Percentiles rank a stretch among this genome's conserved stretches.
phyloP scores from a whole-genome alignment of 1,140 invertebrate species.

The Agrypnia vestita region DNA sequence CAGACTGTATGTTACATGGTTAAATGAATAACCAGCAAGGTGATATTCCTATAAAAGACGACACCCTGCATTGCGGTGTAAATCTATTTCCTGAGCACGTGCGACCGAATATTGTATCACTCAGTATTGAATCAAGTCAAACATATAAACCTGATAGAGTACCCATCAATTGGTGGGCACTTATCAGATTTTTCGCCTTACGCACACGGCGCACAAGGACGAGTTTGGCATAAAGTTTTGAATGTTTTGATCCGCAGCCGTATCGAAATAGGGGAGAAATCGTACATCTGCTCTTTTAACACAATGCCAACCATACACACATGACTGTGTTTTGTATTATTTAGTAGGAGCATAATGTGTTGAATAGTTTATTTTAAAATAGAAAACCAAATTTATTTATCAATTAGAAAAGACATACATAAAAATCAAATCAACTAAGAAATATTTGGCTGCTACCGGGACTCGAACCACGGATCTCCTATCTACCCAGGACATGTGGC shows the following conservation, averaged over 20 bases:
- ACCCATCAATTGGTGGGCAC: not conserved
- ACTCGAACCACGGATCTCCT: too few species aligned
- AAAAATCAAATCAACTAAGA: too few species aligned
- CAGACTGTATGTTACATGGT: not conserved
- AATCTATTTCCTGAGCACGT: slow-evolving; percentile 55
- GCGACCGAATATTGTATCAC: slow-evolving; percentile 40
- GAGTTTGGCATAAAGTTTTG: not conserved
- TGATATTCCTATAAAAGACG: slow-evolving; percentile 4
- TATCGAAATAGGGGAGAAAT: slow-evolving; percentile 43
- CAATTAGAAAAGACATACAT: too few species aligned
- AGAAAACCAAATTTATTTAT: too few species aligned
- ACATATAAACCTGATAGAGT: slow-evolving; percentile 39
- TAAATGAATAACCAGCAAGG: not conserved
- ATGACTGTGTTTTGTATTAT: not conserved
- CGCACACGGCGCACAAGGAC: not conserved
- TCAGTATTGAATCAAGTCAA: slow-evolving; percentile 55
- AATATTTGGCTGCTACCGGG: too few species aligned
- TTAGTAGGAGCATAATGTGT: too few species aligned
- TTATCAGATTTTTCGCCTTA: not conserved
- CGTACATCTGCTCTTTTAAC: slow-evolving; percentile 55
- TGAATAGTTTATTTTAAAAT: too few species aligned
- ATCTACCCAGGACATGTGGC: too few species aligned
- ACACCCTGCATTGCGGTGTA: slow-evolving; percentile 8
- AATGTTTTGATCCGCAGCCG: not conserved
- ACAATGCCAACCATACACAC: slow-evolving; percentile 30